Conservation (phyloP, 2,797 vertebrate species). For the Clarias platycephalus region DNA sequence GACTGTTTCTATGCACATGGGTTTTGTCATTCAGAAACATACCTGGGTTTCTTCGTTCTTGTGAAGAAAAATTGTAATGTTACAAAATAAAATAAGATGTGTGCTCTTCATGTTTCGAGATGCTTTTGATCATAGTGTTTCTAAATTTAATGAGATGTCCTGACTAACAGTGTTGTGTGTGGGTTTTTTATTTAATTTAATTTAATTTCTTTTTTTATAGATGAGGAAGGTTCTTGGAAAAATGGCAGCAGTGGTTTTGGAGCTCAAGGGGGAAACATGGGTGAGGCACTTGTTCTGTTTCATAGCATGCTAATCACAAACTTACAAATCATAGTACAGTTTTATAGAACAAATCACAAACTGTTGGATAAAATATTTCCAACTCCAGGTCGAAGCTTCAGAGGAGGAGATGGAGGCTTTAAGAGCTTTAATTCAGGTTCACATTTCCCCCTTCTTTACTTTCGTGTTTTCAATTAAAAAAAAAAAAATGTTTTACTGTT, state of each 20-base stretch:
- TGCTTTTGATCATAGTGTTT: neutral
- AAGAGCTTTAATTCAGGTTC: conserved; percentile 43
- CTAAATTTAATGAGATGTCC: neutral
- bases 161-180: neutral
- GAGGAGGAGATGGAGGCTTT: conserved; percentile 33
- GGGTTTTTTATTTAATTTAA: too few relatives aligned
- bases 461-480: neutral
- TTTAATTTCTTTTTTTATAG: too few relatives aligned
- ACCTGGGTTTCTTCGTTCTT: neutral
- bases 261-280: neutral
- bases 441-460: neutral
- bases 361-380: neutral
- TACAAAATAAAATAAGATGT: neutral
- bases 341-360: neutral
- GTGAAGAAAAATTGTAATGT: neutral
- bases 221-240: conserved; percentile 27
- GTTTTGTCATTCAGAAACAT: neutral
- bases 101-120: neutral
- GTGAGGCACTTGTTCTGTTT: neutral
- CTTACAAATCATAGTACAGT: neutral
- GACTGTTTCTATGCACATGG: too few relatives aligned
- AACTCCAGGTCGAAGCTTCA: conserved; percentile 27
- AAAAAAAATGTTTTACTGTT: neutral
- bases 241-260: conserved; percentile 7
- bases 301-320: neutral